A percentile compares a stretch with the other conserved stretches of the same genome.
Evolutionary conservation across 2,888 invertebrate species (phyloP).

Genomic region (Lithosia quadra): DNA sequence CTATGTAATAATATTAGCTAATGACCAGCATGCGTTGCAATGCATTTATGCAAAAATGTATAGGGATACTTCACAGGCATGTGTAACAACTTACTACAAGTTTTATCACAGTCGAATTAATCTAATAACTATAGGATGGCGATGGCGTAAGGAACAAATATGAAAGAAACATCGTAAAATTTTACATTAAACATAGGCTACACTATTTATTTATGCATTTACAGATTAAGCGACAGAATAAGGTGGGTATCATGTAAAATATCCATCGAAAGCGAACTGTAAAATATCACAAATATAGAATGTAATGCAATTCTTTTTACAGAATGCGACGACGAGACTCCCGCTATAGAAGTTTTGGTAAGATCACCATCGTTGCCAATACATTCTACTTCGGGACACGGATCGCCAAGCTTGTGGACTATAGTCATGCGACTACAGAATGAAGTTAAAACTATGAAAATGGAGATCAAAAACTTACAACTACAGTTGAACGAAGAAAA

Average conservation of each 20-base stretch:
- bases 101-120: neutral
- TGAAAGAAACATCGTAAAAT: neutral
- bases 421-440: conserved; percentile 92
- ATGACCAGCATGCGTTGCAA: too few relatives aligned
- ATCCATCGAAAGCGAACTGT: conserved; percentile 36
- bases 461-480: conserved; percentile 87
- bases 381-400: conserved; percentile 71
- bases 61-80: too few relatives aligned
- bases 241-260: conserved; percentile 37
- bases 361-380: conserved; percentile 82
- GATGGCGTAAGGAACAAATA: neutral
- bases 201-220: neutral
- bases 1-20: too few relatives aligned
- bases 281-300: conserved; percentile 47
- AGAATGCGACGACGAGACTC: conserved; percentile 83
- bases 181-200: neutral
- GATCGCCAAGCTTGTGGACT: conserved; percentile 90
- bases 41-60: too few relatives aligned
- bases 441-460: conserved; percentile 89
- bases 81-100: neutral
- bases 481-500: conserved; percentile 90
- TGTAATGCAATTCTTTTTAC: conserved; percentile 66
- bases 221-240: conserved; percentile 7
- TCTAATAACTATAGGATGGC: neutral
- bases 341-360: conserved; percentile 78